Conservation (phyloP, 1,140 invertebrate species). For the Campodea augens region DNA sequence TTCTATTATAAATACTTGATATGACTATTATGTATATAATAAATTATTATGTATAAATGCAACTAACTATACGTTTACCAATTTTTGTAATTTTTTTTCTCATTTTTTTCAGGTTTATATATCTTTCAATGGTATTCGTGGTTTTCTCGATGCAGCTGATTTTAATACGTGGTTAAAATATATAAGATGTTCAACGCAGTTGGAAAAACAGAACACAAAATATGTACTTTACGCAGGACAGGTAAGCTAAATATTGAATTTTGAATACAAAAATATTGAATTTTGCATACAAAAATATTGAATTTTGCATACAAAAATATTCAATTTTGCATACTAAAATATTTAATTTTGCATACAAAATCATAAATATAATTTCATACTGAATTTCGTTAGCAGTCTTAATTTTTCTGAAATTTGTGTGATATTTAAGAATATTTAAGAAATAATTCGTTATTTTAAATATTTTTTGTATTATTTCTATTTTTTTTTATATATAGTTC, state of each 20-base stretch:
- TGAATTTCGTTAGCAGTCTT: background rate
- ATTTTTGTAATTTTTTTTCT: too few relatives aligned
- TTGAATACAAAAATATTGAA: background rate
- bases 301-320: conserved; percentile 1
- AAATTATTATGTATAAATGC: too few relatives aligned
- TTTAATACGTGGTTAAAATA: conserved; percentile 61
- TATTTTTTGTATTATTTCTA: too few relatives aligned
- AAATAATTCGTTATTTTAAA: too few relatives aligned
- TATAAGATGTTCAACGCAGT: conserved; percentile 41
- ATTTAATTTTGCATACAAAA: conserved; percentile 8
- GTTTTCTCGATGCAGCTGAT: conserved; percentile 60
- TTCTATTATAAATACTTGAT: too few relatives aligned
- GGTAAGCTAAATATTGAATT: conserved; percentile 29
- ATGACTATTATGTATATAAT: too few relatives aligned
- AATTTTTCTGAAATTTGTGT: background rate
- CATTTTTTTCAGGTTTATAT: conserved; percentile 44
- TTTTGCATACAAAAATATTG: background rate
- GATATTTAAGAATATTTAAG: too few relatives aligned
- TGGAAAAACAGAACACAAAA: conserved; percentile 45
- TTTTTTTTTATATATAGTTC: too few relatives aligned
- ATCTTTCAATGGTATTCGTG: conserved; percentile 41
- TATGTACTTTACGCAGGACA: conserved; percentile 44
- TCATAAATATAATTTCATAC: conserved; percentile 6
- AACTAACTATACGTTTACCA: too few relatives aligned
- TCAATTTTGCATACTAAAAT: conserved; percentile 4